Evolutionary conservation across 2,888 invertebrate species (phyloP), one percentile per base, ranked within the genome.

Genomic region (Eurytoma californica): DNA sequence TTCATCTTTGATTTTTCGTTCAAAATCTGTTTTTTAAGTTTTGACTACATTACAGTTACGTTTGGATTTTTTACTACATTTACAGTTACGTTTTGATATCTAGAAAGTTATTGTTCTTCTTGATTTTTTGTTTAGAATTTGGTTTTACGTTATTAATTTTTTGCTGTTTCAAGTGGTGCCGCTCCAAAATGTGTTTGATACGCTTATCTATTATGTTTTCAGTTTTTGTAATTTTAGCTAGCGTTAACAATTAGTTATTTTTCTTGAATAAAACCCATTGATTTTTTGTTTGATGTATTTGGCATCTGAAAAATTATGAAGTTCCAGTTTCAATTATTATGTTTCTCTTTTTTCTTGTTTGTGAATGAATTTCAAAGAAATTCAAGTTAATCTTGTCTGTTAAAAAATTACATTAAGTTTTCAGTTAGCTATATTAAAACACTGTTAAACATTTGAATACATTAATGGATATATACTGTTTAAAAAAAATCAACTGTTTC

Each of bases 341-440:
- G 63, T 73, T 73, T 67, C 55, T 55, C 58, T 63, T 72, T 20
- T 82, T 83, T 24, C 79, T 80, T 61, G 78, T 82, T 83, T 75
- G 53, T 72, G 28, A 39, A 72, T 69, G 69, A 84, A 84, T 84
- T 82, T 83, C 83, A 78, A 82, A 83, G 83, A 82, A 84, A 83
- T 63, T 82, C 80, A 74, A 73, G 82, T 82, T 51, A 83, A 65
- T 39, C 13, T 55, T 20, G 39, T 65, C n/a, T 30, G n/a, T 55
- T 68, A 57, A 65, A 65, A 58, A 66, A 30, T 24, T 16, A 20
- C 12, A 47, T 9, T 24, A 60, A 30, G 30, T 47, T 66, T 16
- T 20, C 30, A 57, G 13, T 57, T 16, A 72, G 13, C 9, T 57
- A 39, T 9, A 51, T 58, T 57, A 12, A 49, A 14, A 30, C 28